These are phyloP conservation scores for Chorisops tibialis DNA, from an alignment of 2,888 invertebrate species.

Conservation along the genomic window DNA sequence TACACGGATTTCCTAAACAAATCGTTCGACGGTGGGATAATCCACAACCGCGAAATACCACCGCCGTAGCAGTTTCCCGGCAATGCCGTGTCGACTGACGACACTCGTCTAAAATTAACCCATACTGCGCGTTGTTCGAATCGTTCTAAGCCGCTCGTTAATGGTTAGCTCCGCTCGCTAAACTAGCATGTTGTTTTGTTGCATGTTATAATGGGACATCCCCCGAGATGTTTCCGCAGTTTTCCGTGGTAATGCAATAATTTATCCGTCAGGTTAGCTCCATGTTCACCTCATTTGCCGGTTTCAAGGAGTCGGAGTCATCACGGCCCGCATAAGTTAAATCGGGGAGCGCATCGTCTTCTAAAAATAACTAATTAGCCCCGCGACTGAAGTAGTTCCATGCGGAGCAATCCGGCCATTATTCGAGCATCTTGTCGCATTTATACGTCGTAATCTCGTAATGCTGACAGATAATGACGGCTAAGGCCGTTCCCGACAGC, in stretches of 20 bases:
- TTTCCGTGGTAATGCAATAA: background rate
- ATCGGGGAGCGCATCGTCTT: background rate
- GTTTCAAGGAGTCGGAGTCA: background rate
- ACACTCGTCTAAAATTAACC: slow-evolving; percentile 12
- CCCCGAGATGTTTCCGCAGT: background rate
- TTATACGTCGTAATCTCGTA: background rate
- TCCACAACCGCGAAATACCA: slow-evolving; percentile 1
- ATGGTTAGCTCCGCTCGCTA: background rate
- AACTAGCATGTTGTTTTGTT: background rate
- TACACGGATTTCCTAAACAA: background rate
- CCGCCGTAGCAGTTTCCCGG: background rate
- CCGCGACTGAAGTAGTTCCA: background rate
- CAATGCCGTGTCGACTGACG: background rate
- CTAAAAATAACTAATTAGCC: slow-evolving; percentile 3
- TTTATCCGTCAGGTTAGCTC: background rate
- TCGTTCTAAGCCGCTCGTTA: background rate
- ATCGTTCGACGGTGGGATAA: background rate
- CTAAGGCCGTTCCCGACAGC: background rate
- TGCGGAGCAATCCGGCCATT: too few relatives aligned
- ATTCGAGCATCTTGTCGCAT: too few relatives aligned
- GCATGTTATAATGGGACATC: too few relatives aligned
- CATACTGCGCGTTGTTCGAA: background rate
- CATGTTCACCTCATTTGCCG: background rate
- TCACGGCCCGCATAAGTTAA: background rate
- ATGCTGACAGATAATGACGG: slow-evolving; percentile 13